Base-by-base conservation (phyloP, 53 echinoderm and acorn worm genomes). In the Stichopus horrens region DNA sequence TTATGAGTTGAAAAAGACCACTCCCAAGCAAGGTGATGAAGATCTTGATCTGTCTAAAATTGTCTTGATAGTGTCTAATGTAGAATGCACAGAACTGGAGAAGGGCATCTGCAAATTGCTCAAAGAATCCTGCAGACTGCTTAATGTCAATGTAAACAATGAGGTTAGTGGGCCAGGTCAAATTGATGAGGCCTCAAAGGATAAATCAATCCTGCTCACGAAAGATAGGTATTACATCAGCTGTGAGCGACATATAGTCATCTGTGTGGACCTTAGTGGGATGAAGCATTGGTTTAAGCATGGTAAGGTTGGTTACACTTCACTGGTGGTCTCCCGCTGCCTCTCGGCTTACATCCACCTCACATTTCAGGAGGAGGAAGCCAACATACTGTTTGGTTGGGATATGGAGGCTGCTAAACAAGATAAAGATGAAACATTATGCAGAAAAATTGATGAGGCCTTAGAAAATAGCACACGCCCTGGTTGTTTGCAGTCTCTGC, bases 231-330 rank as follows among this genome's bases (percentile, higher is more conserved):
- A 81, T 22, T 86, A 58, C 51, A 60, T 86, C 9, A 67, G 86
- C 22, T 86, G 86, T 86, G 73, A 86, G 52, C 63, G 86, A 21
- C 71, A 65, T 51, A 67, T 86, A 23, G 65, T 86, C 19, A 86
- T 86, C 23, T 85, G 85, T 16, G 21, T 85, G 14, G 85, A 85
- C 22, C 63, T 65, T 10, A 85, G 65, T 22, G 53, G 51, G 18
- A 86, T 86, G 86, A 86, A 67, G 20, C 86, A 86, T 53, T 86
- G 86, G 86, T 86, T 67, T 52, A 13, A 65, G 13, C 23, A 52
- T 20, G 66, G 60, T 10, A 67, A 22, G 86, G 22, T 86, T 11
- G 65, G 66, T 5, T 86, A 66, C 23, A 86, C 51, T 11, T 9
- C 86, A 9, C 53, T 86, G 1, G 86, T n/a, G 4, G 86, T 86